Percentiles rank a stretch among this genome's conserved stretches.
Conservation (phyloP, 2,888 invertebrate species). For the Spilarctia lutea region DNA sequence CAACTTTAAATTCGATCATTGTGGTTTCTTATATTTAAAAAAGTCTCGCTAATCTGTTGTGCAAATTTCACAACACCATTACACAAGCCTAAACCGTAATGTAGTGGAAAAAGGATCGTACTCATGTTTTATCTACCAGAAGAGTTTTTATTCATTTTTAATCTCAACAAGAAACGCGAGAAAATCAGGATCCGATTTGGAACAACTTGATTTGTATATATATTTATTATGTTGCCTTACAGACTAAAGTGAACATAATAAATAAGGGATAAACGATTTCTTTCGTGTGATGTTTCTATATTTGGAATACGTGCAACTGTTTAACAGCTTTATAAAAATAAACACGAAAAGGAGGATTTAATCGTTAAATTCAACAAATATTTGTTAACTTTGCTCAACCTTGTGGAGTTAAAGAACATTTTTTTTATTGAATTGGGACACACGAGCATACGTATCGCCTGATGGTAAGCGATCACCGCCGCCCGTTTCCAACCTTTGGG, state of each 20-base stretch:
- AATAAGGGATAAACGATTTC: too few species aligned
- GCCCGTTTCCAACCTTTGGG: too few species aligned
- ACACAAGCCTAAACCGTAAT: slow-evolving; percentile 41
- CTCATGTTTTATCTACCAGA: slow-evolving; percentile 43
- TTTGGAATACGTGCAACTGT: not conserved
- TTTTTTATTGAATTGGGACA: too few species aligned
- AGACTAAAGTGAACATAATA: too few species aligned
- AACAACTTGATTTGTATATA: slow-evolving; percentile 24
- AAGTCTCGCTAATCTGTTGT: slow-evolving; percentile 41
- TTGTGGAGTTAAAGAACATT: not conserved
- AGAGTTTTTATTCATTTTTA: slow-evolving; percentile 51
- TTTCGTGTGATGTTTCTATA: not conserved
- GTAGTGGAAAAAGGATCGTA: slow-evolving; percentile 45
- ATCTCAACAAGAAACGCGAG: slow-evolving; percentile 32
- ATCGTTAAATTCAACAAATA: not conserved
- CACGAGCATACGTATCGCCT: too few species aligned
- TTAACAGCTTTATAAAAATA: not conserved
- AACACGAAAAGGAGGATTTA: not conserved
- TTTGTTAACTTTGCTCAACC: not conserved
- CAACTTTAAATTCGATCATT: slow-evolving; percentile 2
- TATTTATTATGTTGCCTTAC: not conserved
- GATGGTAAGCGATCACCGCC: too few species aligned
- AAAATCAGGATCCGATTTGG: slow-evolving; percentile 30
- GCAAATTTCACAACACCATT: slow-evolving; percentile 41
- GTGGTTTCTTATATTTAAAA: slow-evolving; percentile 25